Evolutionary conservation across 2,888 invertebrate species (phyloP).

Genomic region (Cephus nigrinus): DNA sequence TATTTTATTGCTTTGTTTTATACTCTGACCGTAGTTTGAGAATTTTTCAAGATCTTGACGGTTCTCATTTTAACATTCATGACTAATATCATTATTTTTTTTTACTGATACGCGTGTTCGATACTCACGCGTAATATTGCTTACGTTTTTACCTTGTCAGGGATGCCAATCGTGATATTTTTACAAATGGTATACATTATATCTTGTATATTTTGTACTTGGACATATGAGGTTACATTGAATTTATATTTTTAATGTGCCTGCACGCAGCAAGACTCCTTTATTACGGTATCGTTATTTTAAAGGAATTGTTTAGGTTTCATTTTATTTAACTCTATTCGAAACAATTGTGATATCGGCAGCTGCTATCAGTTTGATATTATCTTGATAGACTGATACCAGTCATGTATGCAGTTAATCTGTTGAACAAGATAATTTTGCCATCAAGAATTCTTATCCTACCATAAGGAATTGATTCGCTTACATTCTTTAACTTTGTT

Average conservation of each 20-base stretch:
- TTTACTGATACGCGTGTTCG: background rate
- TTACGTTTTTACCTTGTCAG: background rate
- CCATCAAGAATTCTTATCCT: background rate
- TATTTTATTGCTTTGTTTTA: background rate
- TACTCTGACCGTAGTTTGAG: background rate
- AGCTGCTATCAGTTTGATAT: background rate
- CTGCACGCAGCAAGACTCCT: background rate
- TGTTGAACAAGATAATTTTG: background rate
- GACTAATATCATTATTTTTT: background rate
- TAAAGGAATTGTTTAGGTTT: background rate
- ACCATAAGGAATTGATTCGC: background rate
- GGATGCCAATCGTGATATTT: background rate
- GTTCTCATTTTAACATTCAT: background rate
- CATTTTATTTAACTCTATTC: background rate
- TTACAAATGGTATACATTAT: background rate
- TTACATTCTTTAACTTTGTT: background rate
- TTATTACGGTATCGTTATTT: background rate
- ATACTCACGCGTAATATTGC: background rate
- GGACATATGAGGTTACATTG: background rate
- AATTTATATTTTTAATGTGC: background rate
- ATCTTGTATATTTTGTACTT: background rate
- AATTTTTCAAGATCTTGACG: background rate
- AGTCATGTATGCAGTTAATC: background rate
- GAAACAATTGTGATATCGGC: background rate
- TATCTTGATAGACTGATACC: background rate